A percentile compares a stretch with the other conserved stretches of the same genome.
phyloP scores from a whole-genome alignment of 2,888 invertebrate species.

The Heteromyza rotundicornis region DNA sequence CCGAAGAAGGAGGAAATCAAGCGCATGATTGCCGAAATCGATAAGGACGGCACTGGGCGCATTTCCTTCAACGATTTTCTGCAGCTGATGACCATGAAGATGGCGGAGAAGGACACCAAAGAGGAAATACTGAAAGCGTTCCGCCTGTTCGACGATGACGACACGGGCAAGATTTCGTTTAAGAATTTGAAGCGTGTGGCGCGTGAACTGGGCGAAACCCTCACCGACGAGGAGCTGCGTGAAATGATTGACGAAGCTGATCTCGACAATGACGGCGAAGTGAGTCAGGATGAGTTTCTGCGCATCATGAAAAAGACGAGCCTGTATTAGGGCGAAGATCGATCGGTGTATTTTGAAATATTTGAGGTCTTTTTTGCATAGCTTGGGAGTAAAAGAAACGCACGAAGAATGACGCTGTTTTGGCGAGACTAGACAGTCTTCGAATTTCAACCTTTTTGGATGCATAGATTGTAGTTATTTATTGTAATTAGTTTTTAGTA shows the following conservation, averaged over 20 bases:
- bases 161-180: conserved; percentile 94
- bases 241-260: conserved; percentile 99
- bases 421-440: too few species aligned
- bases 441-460: too few species aligned
- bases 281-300: conserved; percentile 93
- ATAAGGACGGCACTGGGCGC: conserved; percentile 83
- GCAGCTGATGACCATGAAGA: conserved; percentile 87
- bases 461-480: too few species aligned
- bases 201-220: conserved; percentile 90
- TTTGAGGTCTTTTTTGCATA: too few species aligned
- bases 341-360: too few species aligned
- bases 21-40: conserved; percentile 89
- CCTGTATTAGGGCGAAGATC: conserved; percentile 73
- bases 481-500: too few species aligned
- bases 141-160: conserved; percentile 94
- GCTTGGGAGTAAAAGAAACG: too few species aligned
- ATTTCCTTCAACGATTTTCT: conserved; percentile 89
- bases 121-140: conserved; percentile 99
- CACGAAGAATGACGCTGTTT: too few species aligned
- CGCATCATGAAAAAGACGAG: conserved; percentile 98
- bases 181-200: conserved; percentile 95
- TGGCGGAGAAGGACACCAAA: conserved; percentile 93
- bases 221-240: conserved; percentile 95
- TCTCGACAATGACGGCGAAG: conserved; percentile 92
- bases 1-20: conserved; percentile 98